These are phyloP conservation scores for Cyclargus thomasi DNA, from an alignment of 1,140 invertebrate genomes.

Conservation along the genomic window DNA sequence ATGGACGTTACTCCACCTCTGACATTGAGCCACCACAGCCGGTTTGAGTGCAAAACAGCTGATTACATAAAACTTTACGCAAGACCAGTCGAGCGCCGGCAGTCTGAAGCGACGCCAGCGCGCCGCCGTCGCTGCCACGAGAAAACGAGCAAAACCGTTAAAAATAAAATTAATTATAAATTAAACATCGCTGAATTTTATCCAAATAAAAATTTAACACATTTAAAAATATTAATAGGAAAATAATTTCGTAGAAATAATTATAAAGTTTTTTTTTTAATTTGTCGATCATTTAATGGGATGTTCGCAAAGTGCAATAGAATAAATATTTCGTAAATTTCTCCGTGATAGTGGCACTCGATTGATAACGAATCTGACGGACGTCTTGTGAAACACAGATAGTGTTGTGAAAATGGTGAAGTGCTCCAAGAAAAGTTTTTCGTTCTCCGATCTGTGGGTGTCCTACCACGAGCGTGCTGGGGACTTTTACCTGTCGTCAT, in stretches of 20 bases:
- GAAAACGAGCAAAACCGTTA: too few species aligned
- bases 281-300: background rate
- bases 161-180: background rate
- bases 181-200: background rate
- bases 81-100: conserved; percentile 29
- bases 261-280: too few species aligned
- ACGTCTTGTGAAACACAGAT: conserved; percentile 10
- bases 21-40: conserved; percentile 42
- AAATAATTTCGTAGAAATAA: too few species aligned
- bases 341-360: conserved; percentile 32
- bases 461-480: conserved; percentile 50
- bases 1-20: conserved; percentile 27
- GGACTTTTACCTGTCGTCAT: conserved; percentile 63
- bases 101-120: background rate
- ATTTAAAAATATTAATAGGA: background rate
- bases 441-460: conserved; percentile 56
- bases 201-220: background rate
- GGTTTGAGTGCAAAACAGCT: conserved; percentile 36
- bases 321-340: conserved; percentile 11
- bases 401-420: conserved; percentile 54
- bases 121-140: background rate
- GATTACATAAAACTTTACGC: conserved; percentile 46
- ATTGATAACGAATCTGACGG: conserved; percentile 35
- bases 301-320: background rate
- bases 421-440: conserved; percentile 47